phyloP scores from a whole-genome alignment of 2,888 invertebrate genomes.

The Andrena minutula region DNA sequence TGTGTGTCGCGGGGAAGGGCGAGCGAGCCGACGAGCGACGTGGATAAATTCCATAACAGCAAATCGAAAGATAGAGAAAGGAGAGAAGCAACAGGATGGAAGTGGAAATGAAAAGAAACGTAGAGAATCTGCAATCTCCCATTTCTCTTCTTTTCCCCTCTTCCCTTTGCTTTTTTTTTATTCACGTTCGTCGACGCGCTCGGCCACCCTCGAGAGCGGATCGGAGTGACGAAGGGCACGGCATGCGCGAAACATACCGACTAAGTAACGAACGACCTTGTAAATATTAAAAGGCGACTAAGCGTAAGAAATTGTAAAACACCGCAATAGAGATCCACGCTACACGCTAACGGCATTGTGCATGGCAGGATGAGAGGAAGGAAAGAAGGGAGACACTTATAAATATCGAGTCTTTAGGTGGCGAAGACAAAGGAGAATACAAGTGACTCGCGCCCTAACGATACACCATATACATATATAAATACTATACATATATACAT shows the following conservation, averaged over 20 bases:
- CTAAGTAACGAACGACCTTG: constrained; percentile 65
- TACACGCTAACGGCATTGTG: constrained; percentile 73
- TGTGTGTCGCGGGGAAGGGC: constrained; percentile 1
- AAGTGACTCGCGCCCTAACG: constrained; percentile 68
- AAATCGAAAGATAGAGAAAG: background rate
- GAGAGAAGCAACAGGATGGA: background rate
- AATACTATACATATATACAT: constrained; percentile 76
- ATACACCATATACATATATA: constrained; percentile 76
- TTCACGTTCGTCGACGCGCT: constrained; percentile 6
- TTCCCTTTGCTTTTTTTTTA: background rate
- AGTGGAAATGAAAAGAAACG: background rate
- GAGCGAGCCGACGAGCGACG: background rate
- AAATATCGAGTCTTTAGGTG: constrained; percentile 77
- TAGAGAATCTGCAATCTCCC: background rate
- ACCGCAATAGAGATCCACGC: constrained; percentile 68
- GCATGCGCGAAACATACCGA: constrained; percentile 51
- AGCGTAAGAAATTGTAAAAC: constrained; percentile 52
- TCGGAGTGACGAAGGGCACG: constrained; percentile 46
- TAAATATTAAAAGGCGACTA: constrained; percentile 27
- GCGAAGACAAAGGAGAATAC: background rate
- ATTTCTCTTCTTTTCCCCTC: background rate
- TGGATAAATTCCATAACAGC: constrained; percentile 3
- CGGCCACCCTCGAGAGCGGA: constrained; percentile 5
- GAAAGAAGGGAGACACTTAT: constrained; percentile 63
- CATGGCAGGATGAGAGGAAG: constrained; percentile 69